Percentiles rank a stretch among this genome's conserved stretches.
Evolutionary conservation across 2,797 vertebrate species (phyloP).

Genomic region (Buceros bicornis): DNA sequence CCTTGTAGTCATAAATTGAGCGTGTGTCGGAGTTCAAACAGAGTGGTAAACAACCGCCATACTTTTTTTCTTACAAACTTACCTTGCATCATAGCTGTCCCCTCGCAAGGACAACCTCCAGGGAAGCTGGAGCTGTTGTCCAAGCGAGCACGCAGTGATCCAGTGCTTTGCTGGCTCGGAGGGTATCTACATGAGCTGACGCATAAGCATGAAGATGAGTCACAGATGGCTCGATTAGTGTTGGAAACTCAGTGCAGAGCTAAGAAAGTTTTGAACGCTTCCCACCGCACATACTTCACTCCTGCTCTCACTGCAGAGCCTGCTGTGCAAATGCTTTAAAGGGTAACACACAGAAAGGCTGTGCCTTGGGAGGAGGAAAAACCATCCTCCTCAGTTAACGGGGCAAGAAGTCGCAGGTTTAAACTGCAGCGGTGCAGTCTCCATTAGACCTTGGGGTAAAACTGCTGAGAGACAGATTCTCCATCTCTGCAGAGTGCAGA

Average conservation of each 20-base stretch:
- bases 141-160: neutral
- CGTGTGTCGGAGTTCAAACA: neutral
- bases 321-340: constrained; percentile 20
- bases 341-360: neutral
- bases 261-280: constrained; percentile 42
- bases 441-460: neutral
- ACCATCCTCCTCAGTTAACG: neutral
- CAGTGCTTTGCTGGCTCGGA: neutral
- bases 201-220: constrained; percentile 23
- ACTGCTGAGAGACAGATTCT: neutral
- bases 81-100: neutral
- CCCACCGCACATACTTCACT: constrained; percentile 1
- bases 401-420: neutral
- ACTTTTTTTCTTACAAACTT: neutral
- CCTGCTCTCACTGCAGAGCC: constrained; percentile 28
- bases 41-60: neutral
- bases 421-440: neutral
- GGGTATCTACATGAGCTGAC: neutral
- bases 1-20: neutral
- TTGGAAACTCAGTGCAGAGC: constrained; percentile 18
- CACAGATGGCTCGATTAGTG: constrained; percentile 23
- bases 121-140: neutral
- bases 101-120: neutral
- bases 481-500: neutral
- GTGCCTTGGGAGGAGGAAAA: neutral